A percentile compares a stretch with the other conserved stretches of the same genome.
Evolutionary conservation across 2,888 invertebrate genomes (phyloP).

Genomic region (Linnaemya vulpina): DNA sequence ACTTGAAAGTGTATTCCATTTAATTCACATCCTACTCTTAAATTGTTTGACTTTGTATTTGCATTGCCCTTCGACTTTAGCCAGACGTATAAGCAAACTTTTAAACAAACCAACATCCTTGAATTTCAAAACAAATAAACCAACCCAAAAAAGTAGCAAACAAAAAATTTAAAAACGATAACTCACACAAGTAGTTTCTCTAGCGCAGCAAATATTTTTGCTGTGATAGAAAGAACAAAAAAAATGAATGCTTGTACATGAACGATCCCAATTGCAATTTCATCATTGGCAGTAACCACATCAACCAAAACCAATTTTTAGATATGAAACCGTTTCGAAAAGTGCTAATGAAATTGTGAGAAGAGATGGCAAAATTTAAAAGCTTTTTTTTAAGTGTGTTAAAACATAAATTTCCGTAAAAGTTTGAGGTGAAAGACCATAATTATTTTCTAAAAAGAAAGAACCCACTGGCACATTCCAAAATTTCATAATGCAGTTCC

Average conservation of each 20-base stretch:
- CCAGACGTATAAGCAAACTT: slow-evolving; percentile 23
- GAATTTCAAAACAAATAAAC: slow-evolving; percentile 59
- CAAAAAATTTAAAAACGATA: slow-evolving; percentile 17
- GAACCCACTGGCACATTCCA: neutral
- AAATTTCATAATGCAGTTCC: neutral
- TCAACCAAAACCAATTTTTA: slow-evolving; percentile 46
- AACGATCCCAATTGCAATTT: neutral
- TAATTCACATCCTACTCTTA: neutral
- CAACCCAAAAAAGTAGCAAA: slow-evolving; percentile 30
- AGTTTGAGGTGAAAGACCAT: neutral
- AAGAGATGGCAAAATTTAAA: neutral
- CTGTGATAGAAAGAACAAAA: neutral
- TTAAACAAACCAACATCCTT: slow-evolving; percentile 56
- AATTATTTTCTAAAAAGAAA: neutral
- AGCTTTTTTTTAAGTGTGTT: neutral
- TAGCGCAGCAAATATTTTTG: slow-evolving; percentile 7
- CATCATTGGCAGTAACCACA: slow-evolving; percentile 34
- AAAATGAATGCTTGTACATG: slow-evolving; percentile 17
- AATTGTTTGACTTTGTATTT: slow-evolving; percentile 32
- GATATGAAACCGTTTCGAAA: slow-evolving; percentile 30
- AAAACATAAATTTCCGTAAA: neutral
- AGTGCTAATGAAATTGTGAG: slow-evolving; percentile 43
- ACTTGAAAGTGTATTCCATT: neutral
- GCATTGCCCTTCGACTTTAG: slow-evolving; percentile 48
- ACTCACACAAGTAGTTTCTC: slow-evolving; percentile 14